A percentile compares a stretch with the other conserved stretches of the same genome.
phyloP scores from a whole-genome alignment of 2,888 invertebrate species.

The Catocala sponsa region DNA sequence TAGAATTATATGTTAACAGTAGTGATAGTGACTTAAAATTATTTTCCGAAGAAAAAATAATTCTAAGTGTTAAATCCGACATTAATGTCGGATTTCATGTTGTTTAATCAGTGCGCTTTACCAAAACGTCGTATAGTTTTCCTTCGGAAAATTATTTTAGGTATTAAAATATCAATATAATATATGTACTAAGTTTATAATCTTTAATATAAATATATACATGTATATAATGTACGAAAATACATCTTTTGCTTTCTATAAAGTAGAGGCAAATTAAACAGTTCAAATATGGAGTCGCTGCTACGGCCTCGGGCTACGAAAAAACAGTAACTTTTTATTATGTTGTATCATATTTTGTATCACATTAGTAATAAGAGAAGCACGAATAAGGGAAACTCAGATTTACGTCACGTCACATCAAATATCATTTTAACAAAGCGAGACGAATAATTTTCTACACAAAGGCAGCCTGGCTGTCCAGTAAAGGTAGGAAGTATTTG shows the following conservation, averaged over 20 bases:
- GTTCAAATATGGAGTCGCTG: not conserved
- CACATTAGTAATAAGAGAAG: constrained; percentile 15
- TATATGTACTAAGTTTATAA: no score
- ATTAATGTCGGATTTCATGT: no score
- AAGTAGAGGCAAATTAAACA: constrained; percentile 1
- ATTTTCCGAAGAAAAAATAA: no score
- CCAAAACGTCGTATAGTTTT: no score
- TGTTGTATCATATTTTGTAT: not conserved
- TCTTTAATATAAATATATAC: no score
- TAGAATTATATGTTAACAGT: no score
- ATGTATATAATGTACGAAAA: not conserved
- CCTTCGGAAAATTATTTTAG: no score
- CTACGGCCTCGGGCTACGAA: constrained; percentile 10
- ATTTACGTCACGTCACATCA: constrained; percentile 27
- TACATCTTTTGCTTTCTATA: not conserved
- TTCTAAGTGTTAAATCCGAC: no score
- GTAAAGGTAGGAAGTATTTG: constrained; percentile 38
- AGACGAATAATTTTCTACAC: constrained; percentile 25
- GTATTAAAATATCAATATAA: no score
- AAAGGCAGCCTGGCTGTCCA: constrained; percentile 32
- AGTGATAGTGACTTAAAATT: no score
- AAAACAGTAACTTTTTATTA: constrained; percentile 2
- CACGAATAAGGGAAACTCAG: constrained; percentile 7
- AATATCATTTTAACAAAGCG: constrained; percentile 37
- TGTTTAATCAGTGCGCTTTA: no score